Base-by-base conservation (phyloP, 1,140 invertebrate species). In the Rhopalosiphum maidis region DNA sequence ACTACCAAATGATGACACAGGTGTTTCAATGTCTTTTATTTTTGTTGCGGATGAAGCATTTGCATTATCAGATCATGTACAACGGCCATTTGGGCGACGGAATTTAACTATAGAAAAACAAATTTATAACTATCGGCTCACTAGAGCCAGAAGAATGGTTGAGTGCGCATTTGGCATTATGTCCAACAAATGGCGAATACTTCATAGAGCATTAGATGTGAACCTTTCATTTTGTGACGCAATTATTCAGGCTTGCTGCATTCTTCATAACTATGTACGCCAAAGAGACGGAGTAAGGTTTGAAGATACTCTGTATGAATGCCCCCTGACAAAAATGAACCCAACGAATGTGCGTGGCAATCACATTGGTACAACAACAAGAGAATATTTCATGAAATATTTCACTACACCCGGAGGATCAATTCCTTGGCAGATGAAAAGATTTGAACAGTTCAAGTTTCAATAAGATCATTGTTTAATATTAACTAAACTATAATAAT, bases 121-220 rank as follows among this genome's bases (percentile, higher is more conserved):
- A 93, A 94, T 95, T 30, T 95, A n/a, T 94, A 95, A 96, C 93
- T 95, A 95, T 94, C 51, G 94, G 46, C 93, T 94, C 51, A 87
- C 60, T 86, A 43, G 94, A 77, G 94, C 94, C 37, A 90, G 95
- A 93, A 88, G 95, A 55, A 94, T 95, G 22, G 94, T 95, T 18
- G 95, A 96, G 94, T 95, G 95, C 94, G 94, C 94, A n/a, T 96
- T 95, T 95, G 95, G 95, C 21, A 95, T 95, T 89, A 55, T 94
- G 25, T 77, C 55, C 37, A 94, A 94, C 37, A 94, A 94, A 82
- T 94, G 93, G 93, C 60, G 93, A 85, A 94, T 94, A n/a, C 93
- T 94, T 60, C 93, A 94, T 82, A 35, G 88, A 60, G 68, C 94
- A 54, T 55, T 95, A 18, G 94, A 94, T 94, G 94, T 95, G 4